Conservation (phyloP, 30 jellyfish, hydroid and myxozoan species). For the Sanderia malayensis region DNA sequence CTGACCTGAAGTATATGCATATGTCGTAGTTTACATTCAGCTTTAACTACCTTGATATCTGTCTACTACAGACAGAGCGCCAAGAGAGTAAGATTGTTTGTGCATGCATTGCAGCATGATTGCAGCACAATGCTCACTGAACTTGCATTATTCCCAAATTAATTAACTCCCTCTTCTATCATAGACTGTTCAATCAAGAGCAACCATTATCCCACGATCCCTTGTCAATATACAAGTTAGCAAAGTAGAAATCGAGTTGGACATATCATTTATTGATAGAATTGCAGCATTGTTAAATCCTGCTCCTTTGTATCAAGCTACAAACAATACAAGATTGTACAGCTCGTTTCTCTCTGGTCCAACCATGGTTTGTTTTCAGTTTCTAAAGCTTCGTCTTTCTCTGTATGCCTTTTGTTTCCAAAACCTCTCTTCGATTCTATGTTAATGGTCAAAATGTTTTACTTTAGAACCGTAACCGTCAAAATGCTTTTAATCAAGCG, state of each 20-base stretch:
- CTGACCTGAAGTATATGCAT: too few species aligned
- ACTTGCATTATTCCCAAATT: too few species aligned
- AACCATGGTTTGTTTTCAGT: slow-evolving; percentile 39
- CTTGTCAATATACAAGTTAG: slow-evolving; percentile 54
- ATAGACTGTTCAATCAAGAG: slow-evolving; percentile 90
- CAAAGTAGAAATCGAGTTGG: slow-evolving; percentile 65
- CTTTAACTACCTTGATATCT: too few species aligned
- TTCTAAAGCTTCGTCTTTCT: too few species aligned
- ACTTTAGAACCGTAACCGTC: slow-evolving; percentile 71
- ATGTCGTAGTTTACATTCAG: too few species aligned
- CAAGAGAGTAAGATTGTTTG: too few species aligned
- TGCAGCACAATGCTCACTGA: too few species aligned
- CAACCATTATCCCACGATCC: slow-evolving; percentile 76
- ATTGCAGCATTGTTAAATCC: slow-evolving; percentile 75
- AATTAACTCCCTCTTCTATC: not conserved
- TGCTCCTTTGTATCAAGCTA: slow-evolving; percentile 51
- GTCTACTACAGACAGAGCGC: too few species aligned
- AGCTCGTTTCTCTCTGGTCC: slow-evolving; percentile 76
- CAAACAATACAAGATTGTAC: slow-evolving; percentile 31
- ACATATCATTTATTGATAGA: slow-evolving; percentile 84
- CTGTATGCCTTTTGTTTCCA: too few species aligned
- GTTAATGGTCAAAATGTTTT: too few species aligned
- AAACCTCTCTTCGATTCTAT: too few species aligned
- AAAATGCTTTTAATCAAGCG: slow-evolving; percentile 88
- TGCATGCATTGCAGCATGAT: too few species aligned